These are phyloP conservation scores for Crocuta crocuta DNA, from an alignment of 2,113 vertebrate species.

Conservation along the genomic window DNA sequence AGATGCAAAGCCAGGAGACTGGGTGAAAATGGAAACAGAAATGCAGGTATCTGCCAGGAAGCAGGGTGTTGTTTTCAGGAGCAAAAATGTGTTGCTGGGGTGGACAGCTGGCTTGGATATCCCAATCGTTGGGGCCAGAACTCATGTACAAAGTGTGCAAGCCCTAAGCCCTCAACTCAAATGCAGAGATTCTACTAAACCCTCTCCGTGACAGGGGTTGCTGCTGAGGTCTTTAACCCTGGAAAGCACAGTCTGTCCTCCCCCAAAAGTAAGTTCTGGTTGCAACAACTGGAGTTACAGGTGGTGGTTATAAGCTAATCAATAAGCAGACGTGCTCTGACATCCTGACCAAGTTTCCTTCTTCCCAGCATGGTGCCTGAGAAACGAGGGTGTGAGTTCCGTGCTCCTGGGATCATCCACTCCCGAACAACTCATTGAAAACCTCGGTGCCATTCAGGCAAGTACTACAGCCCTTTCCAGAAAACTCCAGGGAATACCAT, in stretches of 20 bases:
- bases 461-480: slow-evolving; percentile 55
- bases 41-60: neutral
- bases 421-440: slow-evolving; percentile 97
- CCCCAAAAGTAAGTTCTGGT: neutral
- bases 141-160: neutral
- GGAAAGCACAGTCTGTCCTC: neutral
- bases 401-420: slow-evolving; percentile 97
- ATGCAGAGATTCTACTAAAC: neutral
- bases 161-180: neutral
- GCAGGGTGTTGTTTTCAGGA: neutral
- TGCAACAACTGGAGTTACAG: neutral
- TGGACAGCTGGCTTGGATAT: neutral
- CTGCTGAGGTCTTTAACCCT: neutral
- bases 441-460: slow-evolving; percentile 98
- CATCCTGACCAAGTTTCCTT: slow-evolving; percentile 28
- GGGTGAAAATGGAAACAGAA: neutral
- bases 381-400: slow-evolving; percentile 98
- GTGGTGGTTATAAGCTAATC: neutral
- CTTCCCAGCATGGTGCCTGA: slow-evolving; percentile 95
- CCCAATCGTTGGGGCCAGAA: neutral
- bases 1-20: neutral
- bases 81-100: neutral
- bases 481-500: neutral
- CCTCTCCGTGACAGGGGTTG: neutral
- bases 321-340: neutral